phyloP scores from a whole-genome alignment of 2,113 vertebrate genomes.

The Alethe diademata region DNA sequence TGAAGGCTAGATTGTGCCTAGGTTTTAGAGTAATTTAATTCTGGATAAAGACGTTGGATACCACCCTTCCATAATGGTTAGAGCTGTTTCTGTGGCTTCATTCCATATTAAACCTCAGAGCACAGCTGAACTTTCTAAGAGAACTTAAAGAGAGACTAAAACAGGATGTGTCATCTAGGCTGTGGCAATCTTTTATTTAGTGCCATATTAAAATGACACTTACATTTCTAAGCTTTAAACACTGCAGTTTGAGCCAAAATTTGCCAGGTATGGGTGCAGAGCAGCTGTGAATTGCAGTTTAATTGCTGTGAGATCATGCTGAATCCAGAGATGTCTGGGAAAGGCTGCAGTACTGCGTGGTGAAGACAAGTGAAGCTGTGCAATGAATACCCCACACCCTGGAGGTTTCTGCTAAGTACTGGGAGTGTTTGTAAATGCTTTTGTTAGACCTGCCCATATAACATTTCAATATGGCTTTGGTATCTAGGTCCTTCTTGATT shows the following conservation, averaged over 20 bases:
- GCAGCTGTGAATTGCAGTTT: not conserved
- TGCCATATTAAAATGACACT: not conserved
- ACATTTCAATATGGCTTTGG: not conserved
- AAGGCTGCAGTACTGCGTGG: not conserved
- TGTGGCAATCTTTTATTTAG: not conserved
- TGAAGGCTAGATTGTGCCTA: not conserved
- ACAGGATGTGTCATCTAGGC: not conserved
- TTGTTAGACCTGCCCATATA: not conserved
- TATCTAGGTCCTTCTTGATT: not conserved
- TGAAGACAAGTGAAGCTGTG: not conserved
- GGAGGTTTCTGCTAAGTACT: not conserved
- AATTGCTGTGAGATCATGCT: not conserved
- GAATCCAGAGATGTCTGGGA: not conserved
- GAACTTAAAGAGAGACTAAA: not conserved
- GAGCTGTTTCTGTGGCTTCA: not conserved
- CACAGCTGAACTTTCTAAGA: not conserved
- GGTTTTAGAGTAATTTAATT: not conserved
- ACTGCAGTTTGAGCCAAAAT: not conserved
- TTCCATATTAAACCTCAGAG: not conserved
- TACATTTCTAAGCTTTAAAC: not conserved
- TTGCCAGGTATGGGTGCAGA: not conserved
- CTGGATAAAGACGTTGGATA: not conserved
- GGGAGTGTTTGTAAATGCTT: not conserved
- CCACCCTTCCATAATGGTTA: not conserved
- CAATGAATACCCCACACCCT: not conserved